Conservation (phyloP, 2,797 vertebrate genomes). For the Epinephelus coioides region DNA sequence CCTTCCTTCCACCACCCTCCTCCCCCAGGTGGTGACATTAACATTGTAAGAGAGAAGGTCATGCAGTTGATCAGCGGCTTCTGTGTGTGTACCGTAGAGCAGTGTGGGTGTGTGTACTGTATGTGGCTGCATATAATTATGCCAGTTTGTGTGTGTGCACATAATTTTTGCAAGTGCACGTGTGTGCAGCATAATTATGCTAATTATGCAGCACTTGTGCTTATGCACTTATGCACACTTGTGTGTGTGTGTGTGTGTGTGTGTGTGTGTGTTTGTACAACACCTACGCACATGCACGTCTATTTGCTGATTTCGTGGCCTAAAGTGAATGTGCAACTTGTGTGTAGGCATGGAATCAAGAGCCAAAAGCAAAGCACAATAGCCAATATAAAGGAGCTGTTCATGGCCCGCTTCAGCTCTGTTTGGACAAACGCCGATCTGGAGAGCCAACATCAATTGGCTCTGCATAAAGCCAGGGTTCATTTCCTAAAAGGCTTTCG, state of each 20-base stretch:
- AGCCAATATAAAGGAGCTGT: conserved; percentile 63
- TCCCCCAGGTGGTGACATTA: conserved; percentile 82
- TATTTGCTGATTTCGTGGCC: conserved; percentile 38
- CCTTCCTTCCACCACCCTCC: not conserved
- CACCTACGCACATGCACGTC: conserved; percentile 65
- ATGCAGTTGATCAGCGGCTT: conserved; percentile 73
- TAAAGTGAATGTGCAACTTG: conserved; percentile 44
- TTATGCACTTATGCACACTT: too few species aligned
- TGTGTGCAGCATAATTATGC: conserved; percentile 62
- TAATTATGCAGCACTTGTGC: conserved; percentile 59
- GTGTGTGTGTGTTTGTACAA: conserved; percentile 44
- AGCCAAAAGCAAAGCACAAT: conserved; percentile 58
- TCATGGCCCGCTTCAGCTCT: conserved; percentile 39
- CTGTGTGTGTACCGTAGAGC: conserved; percentile 35
- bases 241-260: conserved; percentile 38
- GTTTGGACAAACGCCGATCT: conserved; percentile 66
- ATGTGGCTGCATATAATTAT: conserved; percentile 58
- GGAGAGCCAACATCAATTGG: conserved; percentile 61
- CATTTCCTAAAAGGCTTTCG: conserved; percentile 75
- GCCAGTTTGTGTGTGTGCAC: conserved; percentile 39
- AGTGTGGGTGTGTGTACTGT: conserved; percentile 49
- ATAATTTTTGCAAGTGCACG: conserved; percentile 41
- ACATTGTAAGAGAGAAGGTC: conserved; percentile 82
- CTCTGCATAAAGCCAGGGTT: conserved; percentile 61
- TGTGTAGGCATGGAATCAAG: conserved; percentile 40